These are phyloP conservation scores for Laticauda colubrina DNA, from an alignment of 2,113 vertebrate species.

Conservation along the genomic window DNA sequence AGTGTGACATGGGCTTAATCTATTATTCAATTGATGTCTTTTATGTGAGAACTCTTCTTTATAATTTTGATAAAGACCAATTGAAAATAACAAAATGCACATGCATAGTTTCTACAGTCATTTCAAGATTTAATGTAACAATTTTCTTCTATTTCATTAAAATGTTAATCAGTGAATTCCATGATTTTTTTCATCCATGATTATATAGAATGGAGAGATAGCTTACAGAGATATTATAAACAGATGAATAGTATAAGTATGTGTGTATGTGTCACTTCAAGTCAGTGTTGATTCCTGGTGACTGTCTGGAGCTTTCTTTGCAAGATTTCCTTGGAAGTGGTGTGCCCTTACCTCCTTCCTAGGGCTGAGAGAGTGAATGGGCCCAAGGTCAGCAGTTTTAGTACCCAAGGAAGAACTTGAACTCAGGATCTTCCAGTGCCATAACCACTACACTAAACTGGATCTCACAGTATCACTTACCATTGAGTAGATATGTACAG, in stretches of 20 bases:
- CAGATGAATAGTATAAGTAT: neutral
- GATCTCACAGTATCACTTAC: neutral
- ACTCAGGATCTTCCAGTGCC: neutral
- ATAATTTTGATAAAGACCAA: neutral
- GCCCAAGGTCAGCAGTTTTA: neutral
- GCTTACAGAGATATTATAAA: neutral
- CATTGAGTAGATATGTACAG: neutral
- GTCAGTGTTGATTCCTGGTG: neutral
- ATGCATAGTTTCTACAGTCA: neutral
- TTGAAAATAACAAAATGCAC: neutral
- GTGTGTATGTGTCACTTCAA: neutral
- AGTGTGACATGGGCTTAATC: too few relatives aligned
- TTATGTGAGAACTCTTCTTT: neutral
- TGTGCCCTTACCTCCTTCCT: neutral
- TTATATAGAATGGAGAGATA: neutral
- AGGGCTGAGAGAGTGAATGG: neutral
- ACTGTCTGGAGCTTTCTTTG: neutral
- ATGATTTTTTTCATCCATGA: neutral
- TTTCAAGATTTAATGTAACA: neutral
- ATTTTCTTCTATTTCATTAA: neutral
- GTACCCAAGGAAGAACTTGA: neutral
- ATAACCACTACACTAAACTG: neutral
- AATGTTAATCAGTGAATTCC: neutral
- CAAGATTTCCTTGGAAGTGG: neutral
- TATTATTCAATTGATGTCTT: neutral